phyloP scores from a whole-genome alignment of 1,140 invertebrate species.

The Tachypleus tridentatus region DNA sequence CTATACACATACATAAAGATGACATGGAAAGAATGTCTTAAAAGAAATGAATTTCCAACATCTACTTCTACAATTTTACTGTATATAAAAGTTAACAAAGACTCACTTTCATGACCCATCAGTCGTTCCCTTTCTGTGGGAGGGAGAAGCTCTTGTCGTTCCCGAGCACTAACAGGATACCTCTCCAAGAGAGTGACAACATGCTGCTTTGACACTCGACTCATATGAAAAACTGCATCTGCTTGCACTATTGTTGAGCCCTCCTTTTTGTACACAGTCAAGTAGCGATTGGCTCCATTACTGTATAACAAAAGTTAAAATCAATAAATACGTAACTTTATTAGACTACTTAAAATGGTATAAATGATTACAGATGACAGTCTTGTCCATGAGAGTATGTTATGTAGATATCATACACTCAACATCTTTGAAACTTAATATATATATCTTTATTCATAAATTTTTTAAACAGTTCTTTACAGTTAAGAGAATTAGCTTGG shows the following conservation, averaged over 20 bases:
- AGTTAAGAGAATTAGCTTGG: too few relatives aligned
- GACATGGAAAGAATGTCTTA: too few relatives aligned
- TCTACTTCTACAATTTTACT: background rate
- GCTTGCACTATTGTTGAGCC: conserved; percentile 53
- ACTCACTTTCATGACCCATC: conserved; percentile 30
- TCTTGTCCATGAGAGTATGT: background rate
- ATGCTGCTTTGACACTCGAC: conserved; percentile 47
- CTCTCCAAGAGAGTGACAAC: conserved; percentile 46
- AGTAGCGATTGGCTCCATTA: conserved; percentile 51
- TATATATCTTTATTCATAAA: background rate
- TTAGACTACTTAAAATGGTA: conserved; percentile 6
- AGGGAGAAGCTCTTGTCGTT: conserved; percentile 49
- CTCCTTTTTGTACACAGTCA: conserved; percentile 61
- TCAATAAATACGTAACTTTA: conserved; percentile 20
- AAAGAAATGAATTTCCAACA: background rate
- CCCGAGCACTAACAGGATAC: conserved; percentile 56
- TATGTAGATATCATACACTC: background rate
- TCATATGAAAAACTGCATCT: conserved; percentile 53
- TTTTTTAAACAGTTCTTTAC: too few relatives aligned
- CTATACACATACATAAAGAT: too few relatives aligned
- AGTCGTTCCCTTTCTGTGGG: conserved; percentile 40
- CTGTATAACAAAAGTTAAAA: conserved; percentile 31
- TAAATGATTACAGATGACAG: conserved; percentile 3
- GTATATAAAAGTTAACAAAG: background rate
- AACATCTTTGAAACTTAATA: background rate